Base-by-base conservation (phyloP, 2,888 invertebrate species). In the Neoaliturus tenellus region DNA sequence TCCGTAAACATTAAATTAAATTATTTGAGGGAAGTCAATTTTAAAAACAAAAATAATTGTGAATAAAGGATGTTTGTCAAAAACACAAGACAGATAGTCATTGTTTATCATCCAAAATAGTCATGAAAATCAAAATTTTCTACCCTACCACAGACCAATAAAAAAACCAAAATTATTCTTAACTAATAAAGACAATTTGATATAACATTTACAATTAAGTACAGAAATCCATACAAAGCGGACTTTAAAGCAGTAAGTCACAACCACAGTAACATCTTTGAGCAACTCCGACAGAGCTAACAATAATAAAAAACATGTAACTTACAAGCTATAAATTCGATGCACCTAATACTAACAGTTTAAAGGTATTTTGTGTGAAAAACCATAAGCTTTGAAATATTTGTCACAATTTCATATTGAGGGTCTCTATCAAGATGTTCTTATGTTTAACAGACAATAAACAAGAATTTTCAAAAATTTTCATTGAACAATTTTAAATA, bases 181-280 rank as follows among this genome's bases (percentile, higher is more conserved):
- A 39, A 44, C 12, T 44, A 14, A 44, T 44, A 14, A 2, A 44
- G 17, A 44, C 10, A 23, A 51, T n/a, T n/a, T n/a, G 20, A 23
- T 2, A 23, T 51, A 62, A 62, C 62, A 62, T 20, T 28, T 62
- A 62, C 31, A 28, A 28, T 62, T 62, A 3, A 62, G 62, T 62
- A 31, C 3, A 62, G 4, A 62, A 62, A 31, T 28, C 3, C 17
- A 1, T 62, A 62, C 4, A 62, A 62, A 62, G 25, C 28, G 14
- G 31, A 25, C 31, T 62, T 62, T 62, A 62, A 62, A 62, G 62
- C 62, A 62, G 62, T 31, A 62, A 62, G 62, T 62, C 62, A 62
- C 62, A 62, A 62, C 62, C 62, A 14, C 31, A 31, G 62, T 62
- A 62, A 62, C 12, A 28, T 28, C 31, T 62, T 31, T 62, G 62